Evolutionary conservation across 23 tunicate genomes (phyloP).

Genomic region (Trididemnum nubilum): DNA sequence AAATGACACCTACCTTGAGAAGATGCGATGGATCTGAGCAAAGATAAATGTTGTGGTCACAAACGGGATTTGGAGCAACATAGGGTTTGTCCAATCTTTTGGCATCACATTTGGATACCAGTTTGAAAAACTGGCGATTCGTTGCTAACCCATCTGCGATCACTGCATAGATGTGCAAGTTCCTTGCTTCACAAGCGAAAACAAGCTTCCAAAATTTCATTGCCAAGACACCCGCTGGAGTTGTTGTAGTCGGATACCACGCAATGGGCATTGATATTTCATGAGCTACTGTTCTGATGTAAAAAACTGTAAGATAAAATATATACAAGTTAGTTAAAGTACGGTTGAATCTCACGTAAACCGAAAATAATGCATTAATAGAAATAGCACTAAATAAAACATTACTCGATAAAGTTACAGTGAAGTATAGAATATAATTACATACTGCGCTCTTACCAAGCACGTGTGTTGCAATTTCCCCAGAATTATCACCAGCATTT

Average conservation of each 20-base stretch:
- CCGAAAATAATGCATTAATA: no score
- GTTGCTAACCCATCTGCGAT: constrained; percentile 35
- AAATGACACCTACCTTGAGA: no score
- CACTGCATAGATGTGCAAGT: constrained; percentile 17
- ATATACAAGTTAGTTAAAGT: background rate
- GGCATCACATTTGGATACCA: background rate
- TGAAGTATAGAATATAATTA: no score
- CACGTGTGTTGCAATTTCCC: background rate
- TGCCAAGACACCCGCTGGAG: constrained; percentile 21
- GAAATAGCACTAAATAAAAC: no score
- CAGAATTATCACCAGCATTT: background rate
- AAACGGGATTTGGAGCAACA: constrained; percentile 4
- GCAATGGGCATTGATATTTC: constrained; percentile 23
- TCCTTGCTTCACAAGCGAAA: constrained; percentile 30
- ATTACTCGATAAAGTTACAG: background rate
- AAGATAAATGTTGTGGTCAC: background rate
- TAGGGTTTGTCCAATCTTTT: background rate
- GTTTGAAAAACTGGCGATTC: constrained; percentile 47
- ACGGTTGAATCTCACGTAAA: background rate
- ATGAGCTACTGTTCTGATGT: constrained; percentile 11
- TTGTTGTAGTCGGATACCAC: constrained; percentile 27
- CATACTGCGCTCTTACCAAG: background rate
- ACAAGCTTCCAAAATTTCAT: constrained; percentile 31
- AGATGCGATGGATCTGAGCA: constrained; percentile 35
- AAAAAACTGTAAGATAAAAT: constrained; percentile 16